These are phyloP conservation scores for Halictus ligatus DNA, from an alignment of 2,888 invertebrate species.

Conservation along the genomic window DNA sequence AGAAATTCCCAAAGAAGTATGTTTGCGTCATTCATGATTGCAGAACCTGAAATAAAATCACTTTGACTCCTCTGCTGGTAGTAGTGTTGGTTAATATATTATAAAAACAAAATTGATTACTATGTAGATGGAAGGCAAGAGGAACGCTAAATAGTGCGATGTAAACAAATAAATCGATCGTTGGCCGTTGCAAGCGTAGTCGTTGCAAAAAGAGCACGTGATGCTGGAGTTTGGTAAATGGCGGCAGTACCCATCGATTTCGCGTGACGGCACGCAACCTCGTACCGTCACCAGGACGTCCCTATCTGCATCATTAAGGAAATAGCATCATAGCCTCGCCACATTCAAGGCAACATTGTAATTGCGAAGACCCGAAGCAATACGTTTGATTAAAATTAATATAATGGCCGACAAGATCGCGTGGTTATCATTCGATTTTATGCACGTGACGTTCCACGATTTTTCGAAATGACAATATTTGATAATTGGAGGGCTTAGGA, in stretches of 20 bases:
- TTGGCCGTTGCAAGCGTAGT: conserved; percentile 73
- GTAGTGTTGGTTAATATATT: neutral
- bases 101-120: neutral
- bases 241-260: conserved; percentile 72
- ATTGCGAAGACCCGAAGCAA: neutral
- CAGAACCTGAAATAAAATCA: neutral
- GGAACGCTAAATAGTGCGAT: neutral
- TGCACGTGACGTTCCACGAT: neutral
- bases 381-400: conserved; percentile 6
- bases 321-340: conserved; percentile 28
- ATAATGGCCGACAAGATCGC: too few species aligned
- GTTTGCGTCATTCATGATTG: neutral
- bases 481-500: neutral
- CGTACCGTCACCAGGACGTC: conserved; percentile 75
- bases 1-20: neutral
- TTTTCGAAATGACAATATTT: neutral
- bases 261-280: conserved; percentile 72
- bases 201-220: conserved; percentile 74
- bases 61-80: neutral
- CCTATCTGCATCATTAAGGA: conserved; percentile 69
- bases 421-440: neutral
- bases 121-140: neutral
- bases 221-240: conserved; percentile 72
- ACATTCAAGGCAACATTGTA: conserved; percentile 24
- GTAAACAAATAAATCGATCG: conserved; percentile 40